These are phyloP conservation scores for Esox lucius DNA, from an alignment of 2,797 vertebrate species.

Conservation along the genomic window DNA sequence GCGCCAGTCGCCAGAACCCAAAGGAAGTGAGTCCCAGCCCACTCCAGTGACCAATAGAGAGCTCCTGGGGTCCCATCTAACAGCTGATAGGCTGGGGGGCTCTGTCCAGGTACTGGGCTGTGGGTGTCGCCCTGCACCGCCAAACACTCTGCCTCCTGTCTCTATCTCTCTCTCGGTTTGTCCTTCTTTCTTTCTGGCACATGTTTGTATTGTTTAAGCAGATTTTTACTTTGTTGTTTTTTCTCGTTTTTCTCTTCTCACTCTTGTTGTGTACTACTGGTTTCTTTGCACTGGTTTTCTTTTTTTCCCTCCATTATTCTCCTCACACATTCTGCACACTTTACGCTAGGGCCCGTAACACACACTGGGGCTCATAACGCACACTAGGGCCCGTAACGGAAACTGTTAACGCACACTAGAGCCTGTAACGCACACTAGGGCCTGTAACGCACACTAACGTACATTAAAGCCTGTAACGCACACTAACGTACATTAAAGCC, in stretches of 20 bases:
- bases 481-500: too few species aligned
- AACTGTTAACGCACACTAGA: neutral
- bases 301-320: neutral
- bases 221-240: too few species aligned
- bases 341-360: neutral
- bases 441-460: too few species aligned
- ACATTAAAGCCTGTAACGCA: too few species aligned
- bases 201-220: too few species aligned
- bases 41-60: slow-evolving; percentile 84
- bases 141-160: neutral
- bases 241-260: neutral
- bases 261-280: neutral
- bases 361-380: neutral
- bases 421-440: neutral
- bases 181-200: too few species aligned
- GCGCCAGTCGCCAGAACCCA: slow-evolving; percentile 78
- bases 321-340: neutral
- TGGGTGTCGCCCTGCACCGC: neutral
- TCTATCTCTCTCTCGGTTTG: neutral
- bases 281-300: neutral
- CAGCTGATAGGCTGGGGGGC: slow-evolving; percentile 86
- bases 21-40: slow-evolving; percentile 84
- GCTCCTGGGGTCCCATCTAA: slow-evolving; percentile 84
- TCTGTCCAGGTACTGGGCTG: slow-evolving; percentile 83
- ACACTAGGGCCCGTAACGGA: too few species aligned